Evolutionary conservation across 2,888 invertebrate species (phyloP), one percentile per base, ranked within the genome.

Genomic region (Parasteatoda lunata): DNA sequence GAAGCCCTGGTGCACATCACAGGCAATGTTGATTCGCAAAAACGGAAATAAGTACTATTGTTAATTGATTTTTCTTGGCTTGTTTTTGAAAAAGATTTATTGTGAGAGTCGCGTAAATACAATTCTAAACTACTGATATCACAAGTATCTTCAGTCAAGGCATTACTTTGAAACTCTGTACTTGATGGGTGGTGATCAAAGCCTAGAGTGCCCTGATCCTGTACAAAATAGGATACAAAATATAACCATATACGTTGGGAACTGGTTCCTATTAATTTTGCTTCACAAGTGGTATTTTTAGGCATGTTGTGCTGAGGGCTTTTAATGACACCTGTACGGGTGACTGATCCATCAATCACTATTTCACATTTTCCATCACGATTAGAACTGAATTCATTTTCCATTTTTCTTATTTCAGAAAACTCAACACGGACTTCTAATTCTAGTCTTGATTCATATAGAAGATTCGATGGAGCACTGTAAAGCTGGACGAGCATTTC

Each of bases 401-500:
- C 86, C 5, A 69, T 66, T 78, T 90, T 88, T 83, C 88, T 89
- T 15, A 75, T 87, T 15, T 82, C 77, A 0, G 96, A 95, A 91
- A 96, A 97, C 66, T 97, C 94, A 66, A 96, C 95, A 94, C 95
- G 95, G 86, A 96, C 95, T 93, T 96, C 95, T 75, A 96, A 93
- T 91, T 96, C 96, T 91, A 96, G 77, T 54, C 89, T 82, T 30
- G 89, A 96, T 89, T 96, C 96, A 3, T 96, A 96, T 86, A 96
- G 92, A 91, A 95, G 95, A 1, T 96, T 96, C 92, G 96, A 96
- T 0, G 96, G 95, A 3, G 96, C 96, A 45, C 96, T 96, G 91
- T 95, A 95, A 91, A 96, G 96, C 92, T 95, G 95, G 72, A 96
- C 93, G 75, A 96, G 93, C 94, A 96, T 95, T 91, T 95, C 95